phyloP scores from a whole-genome alignment of 92 coral and sea anemone genomes.

The Desmophyllum pertusum region DNA sequence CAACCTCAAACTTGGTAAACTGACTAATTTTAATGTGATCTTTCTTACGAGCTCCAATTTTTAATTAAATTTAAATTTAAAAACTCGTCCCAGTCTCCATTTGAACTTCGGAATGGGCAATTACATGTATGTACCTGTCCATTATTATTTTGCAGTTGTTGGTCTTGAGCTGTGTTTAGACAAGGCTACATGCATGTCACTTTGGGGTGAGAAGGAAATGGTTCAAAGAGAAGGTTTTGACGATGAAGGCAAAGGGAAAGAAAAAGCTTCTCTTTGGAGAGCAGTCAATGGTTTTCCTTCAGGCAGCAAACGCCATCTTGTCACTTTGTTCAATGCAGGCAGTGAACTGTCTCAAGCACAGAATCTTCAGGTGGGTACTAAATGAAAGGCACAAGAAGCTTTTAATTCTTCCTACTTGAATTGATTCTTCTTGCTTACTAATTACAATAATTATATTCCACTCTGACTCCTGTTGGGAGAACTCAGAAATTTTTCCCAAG shows the following conservation, averaged over 20 bases:
- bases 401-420: not conserved
- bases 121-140: not conserved
- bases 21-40: too few relatives aligned
- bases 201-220: slow-evolving; percentile 93
- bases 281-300: slow-evolving; percentile 85
- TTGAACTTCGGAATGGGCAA: too few relatives aligned
- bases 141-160: slow-evolving; percentile 58
- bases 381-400: not conserved
- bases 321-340: slow-evolving; percentile 38
- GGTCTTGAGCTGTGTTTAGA: slow-evolving; percentile 84
- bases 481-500: too few relatives aligned
- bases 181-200: slow-evolving; percentile 82
- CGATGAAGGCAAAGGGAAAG: slow-evolving; percentile 87
- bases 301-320: slow-evolving; percentile 73
- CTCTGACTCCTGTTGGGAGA: too few relatives aligned
- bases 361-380: slow-evolving; percentile 64
- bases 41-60: too few relatives aligned
- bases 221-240: slow-evolving; percentile 84
- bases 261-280: slow-evolving; percentile 78
- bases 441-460: too few relatives aligned
- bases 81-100: too few relatives aligned
- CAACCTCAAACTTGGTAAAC: too few relatives aligned
- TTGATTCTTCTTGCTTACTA: too few relatives aligned
- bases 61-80: too few relatives aligned
- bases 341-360: slow-evolving; percentile 70